phyloP scores from a whole-genome alignment of 2,113 vertebrate genomes.

The Sula dactylatra region DNA sequence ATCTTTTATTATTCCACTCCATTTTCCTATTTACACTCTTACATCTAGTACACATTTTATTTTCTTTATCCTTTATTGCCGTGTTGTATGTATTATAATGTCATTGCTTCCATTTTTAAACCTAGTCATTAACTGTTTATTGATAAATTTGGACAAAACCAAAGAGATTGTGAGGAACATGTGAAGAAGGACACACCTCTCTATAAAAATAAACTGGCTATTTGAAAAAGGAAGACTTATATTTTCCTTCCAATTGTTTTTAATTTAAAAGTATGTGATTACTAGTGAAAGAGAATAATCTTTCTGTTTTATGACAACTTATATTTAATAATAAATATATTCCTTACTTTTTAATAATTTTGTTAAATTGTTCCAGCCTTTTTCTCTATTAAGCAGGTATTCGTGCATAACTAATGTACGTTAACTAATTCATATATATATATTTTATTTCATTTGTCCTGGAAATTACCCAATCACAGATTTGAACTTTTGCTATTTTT shows the following conservation, averaged over 20 bases:
- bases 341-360: background rate
- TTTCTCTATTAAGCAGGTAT: background rate
- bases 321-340: background rate
- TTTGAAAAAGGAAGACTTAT: background rate
- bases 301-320: background rate
- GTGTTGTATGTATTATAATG: background rate
- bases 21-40: background rate
- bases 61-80: background rate
- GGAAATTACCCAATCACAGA: background rate
- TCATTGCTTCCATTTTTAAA: background rate
- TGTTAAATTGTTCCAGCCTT: background rate
- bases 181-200: background rate
- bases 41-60: background rate
- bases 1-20: background rate
- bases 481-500: background rate
- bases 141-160: background rate
- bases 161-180: background rate
- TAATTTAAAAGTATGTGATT: background rate
- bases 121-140: background rate
- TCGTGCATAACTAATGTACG: background rate
- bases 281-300: background rate
- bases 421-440: background rate
- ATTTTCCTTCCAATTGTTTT: background rate
- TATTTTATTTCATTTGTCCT: background rate
- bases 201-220: background rate